A percentile compares a stretch with the other conserved stretches of the same genome.
phyloP scores from a whole-genome alignment of 2,888 invertebrate genomes.

The Brachylomia viminalis region DNA sequence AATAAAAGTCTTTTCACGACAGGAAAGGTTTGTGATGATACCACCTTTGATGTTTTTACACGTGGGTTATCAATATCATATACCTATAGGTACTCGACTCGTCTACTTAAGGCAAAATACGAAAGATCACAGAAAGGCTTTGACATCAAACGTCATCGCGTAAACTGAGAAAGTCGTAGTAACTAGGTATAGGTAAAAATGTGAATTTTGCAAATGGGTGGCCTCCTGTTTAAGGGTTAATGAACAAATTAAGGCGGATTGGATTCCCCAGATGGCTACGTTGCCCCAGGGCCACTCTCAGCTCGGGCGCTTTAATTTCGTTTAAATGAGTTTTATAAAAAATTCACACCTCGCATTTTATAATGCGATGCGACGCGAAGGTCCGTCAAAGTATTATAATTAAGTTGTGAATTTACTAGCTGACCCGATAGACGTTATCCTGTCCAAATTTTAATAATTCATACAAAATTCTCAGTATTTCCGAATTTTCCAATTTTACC shows the following conservation, averaged over 20 bases:
- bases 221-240: slow-evolving; percentile 68
- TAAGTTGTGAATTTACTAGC: slow-evolving; percentile 24
- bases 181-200: slow-evolving; percentile 45
- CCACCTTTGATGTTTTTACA: neutral
- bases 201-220: slow-evolving; percentile 61
- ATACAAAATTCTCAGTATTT: no score
- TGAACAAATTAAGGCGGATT: slow-evolving; percentile 70
- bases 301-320: slow-evolving; percentile 54
- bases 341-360: slow-evolving; percentile 49
- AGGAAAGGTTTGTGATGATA: neutral
- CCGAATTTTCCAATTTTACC: no score
- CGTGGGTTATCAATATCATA: neutral
- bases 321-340: slow-evolving; percentile 58
- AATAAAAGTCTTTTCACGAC: neutral
- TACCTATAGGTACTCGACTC: neutral
- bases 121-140: slow-evolving; percentile 42
- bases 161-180: slow-evolving; percentile 39
- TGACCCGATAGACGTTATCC: no score
- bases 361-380: neutral
- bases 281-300: slow-evolving; percentile 47
- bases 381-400: slow-evolving; percentile 35
- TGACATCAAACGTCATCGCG: slow-evolving; percentile 41
- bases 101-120: slow-evolving; percentile 19
- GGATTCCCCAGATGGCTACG: slow-evolving; percentile 64
- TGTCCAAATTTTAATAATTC: no score